Evolutionary conservation across 2,113 vertebrate genomes (phyloP), one percentile per base, ranked within the genome.

Genomic region (Atlantisia rogersi): DNA sequence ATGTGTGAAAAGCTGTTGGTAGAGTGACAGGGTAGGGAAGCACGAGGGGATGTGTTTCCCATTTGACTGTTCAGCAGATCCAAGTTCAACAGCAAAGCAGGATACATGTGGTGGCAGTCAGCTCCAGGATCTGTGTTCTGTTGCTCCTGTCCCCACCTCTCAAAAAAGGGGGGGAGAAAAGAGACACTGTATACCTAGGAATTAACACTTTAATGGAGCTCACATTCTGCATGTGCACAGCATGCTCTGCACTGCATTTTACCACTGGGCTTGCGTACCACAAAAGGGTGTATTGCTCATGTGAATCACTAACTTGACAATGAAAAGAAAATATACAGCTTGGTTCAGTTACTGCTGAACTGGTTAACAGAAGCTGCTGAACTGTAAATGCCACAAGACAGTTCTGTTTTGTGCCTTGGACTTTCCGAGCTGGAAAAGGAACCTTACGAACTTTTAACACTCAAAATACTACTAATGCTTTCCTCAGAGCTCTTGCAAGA

Each of bases 171-270:
- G 21, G 20, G 16, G 6, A 6, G 4, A 7, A 3, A 56, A 60
- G 69, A 35, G 62, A 39, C 35, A 4, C 5, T 20, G 15, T 29
- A 1, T 12, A 5, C 77, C 37, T 28, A 73, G 59, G 78, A 52
- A 35, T 62, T 64, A 91, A 75, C 86, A 59, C 68, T 50, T 31
- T 60, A 46, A 55, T 42, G 77, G 82, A 76, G 84, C 74, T 88
- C 62, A 28, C 89, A 11, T 70, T 87, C 83, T 95, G 96, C 96
- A 96, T 82, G 95, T 96, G 92, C 95, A 86, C 95, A 96, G 96
- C 92, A 96, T 96, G 95, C 40, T 83, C 94, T 50, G 82, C 92
- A 94, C 95, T 87, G 76, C 6, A 1, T 62, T 78, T 56, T 39
- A 21, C 75, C 92, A 35, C 78, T 11, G 50, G 85, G 84, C 74